These are phyloP conservation scores for Esperia sulphurella DNA, from an alignment of 2,888 invertebrate genomes.

Conservation along the genomic window DNA sequence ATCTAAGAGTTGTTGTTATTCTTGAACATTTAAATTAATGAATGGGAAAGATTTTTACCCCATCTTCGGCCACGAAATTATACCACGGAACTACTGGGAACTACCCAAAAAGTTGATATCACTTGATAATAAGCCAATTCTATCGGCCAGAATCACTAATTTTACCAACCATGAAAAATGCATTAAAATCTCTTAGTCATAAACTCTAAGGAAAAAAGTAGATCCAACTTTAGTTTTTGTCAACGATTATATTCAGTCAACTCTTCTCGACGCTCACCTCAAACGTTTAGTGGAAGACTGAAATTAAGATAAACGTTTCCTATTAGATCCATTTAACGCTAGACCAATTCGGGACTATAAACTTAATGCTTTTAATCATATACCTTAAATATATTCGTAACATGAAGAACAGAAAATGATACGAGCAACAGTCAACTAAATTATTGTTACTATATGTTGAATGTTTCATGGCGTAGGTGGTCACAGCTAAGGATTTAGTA, in stretches of 20 bases:
- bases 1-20: too few relatives aligned
- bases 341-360: slow-evolving; percentile 66
- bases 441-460: too few relatives aligned
- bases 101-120: too few relatives aligned
- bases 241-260: slow-evolving; percentile 29
- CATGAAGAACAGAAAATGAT: slow-evolving; percentile 8
- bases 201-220: background rate
- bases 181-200: background rate
- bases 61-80: too few relatives aligned
- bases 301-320: slow-evolving; percentile 73
- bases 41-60: too few relatives aligned
- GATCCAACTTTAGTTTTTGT: slow-evolving; percentile 32
- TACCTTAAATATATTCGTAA: slow-evolving; percentile 41
- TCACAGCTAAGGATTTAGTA: too few relatives aligned
- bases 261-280: slow-evolving; percentile 40
- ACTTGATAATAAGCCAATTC: too few relatives aligned
- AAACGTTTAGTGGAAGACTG: slow-evolving; percentile 67
- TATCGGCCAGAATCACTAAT: too few relatives aligned
- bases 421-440: background rate
- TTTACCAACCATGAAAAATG: too few relatives aligned
- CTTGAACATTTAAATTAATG: too few relatives aligned
- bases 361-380: slow-evolving; percentile 72
- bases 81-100: too few relatives aligned
- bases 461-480: too few relatives aligned
- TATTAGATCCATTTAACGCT: slow-evolving; percentile 71